Percentiles rank a stretch among this genome's conserved stretches.
Conservation (phyloP, 2,113 vertebrate genomes). For the Crotalus helleri region DNA sequence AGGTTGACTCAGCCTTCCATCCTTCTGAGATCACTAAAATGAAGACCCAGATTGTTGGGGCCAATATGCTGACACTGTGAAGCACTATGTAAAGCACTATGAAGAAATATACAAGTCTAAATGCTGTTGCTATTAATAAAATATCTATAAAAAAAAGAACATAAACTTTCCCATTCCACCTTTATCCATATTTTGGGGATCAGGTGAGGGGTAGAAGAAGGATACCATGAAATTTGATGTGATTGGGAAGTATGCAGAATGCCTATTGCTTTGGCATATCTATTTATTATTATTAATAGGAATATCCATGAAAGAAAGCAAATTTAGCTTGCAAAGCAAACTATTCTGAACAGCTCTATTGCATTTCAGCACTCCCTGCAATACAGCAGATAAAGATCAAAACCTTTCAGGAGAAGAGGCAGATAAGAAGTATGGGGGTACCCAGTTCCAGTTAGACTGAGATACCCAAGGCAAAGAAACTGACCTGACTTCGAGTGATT, state of each 20-base stretch:
- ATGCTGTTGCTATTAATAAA: background rate
- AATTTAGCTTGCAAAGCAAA: constrained; percentile 8
- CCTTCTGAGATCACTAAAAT: background rate
- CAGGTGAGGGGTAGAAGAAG: background rate
- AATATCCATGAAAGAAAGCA: background rate
- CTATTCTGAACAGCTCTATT: background rate
- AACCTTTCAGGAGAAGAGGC: background rate
- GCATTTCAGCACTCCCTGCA: background rate
- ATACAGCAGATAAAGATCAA: background rate
- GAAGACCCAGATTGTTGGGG: background rate
- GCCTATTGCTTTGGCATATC: background rate
- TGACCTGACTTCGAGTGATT: background rate
- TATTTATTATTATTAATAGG: constrained; percentile 15
- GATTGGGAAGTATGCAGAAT: background rate
- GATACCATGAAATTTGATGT: background rate
- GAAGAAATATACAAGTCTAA: background rate
- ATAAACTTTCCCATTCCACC: background rate
- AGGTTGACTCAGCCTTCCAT: background rate
- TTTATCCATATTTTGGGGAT: background rate
- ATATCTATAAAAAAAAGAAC: background rate
- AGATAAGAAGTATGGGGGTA: background rate
- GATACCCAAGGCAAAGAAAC: background rate
- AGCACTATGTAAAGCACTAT: background rate
- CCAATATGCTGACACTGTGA: background rate
- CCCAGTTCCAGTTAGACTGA: background rate